phyloP scores from a whole-genome alignment of 1,140 invertebrate species.

The Atta colombica region DNA sequence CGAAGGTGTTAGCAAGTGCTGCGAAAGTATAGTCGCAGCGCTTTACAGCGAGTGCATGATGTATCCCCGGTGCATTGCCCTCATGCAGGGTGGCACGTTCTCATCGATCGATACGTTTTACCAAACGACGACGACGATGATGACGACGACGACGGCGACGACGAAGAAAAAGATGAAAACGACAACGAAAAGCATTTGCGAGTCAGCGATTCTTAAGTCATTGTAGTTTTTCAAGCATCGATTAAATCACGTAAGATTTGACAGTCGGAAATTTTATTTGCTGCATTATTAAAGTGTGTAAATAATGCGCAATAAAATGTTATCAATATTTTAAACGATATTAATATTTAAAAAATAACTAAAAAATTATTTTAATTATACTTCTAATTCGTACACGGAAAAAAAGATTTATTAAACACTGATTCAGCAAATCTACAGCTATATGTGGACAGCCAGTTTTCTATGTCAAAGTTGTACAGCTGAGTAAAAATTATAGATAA shows the following conservation, averaged over 20 bases:
- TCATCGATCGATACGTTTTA: constrained; percentile 73
- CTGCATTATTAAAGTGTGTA: neutral
- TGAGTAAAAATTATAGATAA: too few relatives aligned
- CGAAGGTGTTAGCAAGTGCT: constrained; percentile 57
- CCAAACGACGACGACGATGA: constrained; percentile 53
- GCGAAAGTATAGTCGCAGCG: constrained; percentile 63
- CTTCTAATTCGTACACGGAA: neutral
- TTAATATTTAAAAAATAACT: neutral
- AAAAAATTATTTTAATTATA: neutral
- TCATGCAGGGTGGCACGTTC: constrained; percentile 71
- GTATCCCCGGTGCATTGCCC: constrained; percentile 74
- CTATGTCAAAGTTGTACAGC: too few relatives aligned
- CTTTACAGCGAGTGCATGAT: constrained; percentile 74
- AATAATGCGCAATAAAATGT: neutral
- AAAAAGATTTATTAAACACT: too few relatives aligned
- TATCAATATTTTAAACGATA: neutral
- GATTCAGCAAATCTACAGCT: too few relatives aligned
- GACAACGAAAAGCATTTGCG: constrained; percentile 23
- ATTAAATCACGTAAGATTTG: neutral
- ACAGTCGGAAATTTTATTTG: constrained; percentile 1
- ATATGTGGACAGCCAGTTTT: too few relatives aligned
- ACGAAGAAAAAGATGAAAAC: neutral
- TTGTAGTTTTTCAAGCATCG: neutral
- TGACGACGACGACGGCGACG: constrained; percentile 21
- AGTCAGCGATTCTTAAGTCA: neutral